phyloP scores from a whole-genome alignment of 1,140 invertebrate genomes.

The Heterodera carotae region DNA sequence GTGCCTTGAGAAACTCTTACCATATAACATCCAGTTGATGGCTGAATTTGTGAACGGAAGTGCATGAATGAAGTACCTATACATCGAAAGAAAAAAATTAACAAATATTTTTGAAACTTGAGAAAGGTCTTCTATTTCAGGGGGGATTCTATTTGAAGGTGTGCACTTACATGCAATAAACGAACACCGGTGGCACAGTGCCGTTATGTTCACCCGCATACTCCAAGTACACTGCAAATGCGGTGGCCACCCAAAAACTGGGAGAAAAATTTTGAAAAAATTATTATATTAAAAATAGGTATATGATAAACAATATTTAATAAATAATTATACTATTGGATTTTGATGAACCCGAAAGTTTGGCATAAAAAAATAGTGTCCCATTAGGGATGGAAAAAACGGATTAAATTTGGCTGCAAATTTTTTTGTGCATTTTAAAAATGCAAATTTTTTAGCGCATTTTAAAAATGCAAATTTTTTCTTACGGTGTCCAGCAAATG shows the following conservation, averaged over 20 bases:
- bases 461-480: slow-evolving; percentile 36
- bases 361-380: too few species aligned
- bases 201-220: slow-evolving; percentile 58
- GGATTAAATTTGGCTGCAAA: too few species aligned
- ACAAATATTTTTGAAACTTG: slow-evolving; percentile 7
- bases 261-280: neutral
- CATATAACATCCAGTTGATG: slow-evolving; percentile 65
- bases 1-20: slow-evolving; percentile 35
- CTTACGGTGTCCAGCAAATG: slow-evolving; percentile 62
- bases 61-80: slow-evolving; percentile 62
- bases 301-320: too few species aligned
- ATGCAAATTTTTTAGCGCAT: neutral
- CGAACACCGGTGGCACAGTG: slow-evolving; percentile 61
- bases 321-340: too few species aligned
- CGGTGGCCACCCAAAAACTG: slow-evolving; percentile 56
- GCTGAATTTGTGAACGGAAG: slow-evolving; percentile 65
- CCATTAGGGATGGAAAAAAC: too few species aligned
- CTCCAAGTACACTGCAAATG: slow-evolving; percentile 61
- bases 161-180: slow-evolving; percentile 57
- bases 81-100: slow-evolving; percentile 38
- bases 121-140: neutral
- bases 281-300: too few species aligned
- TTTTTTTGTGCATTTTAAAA: too few species aligned
- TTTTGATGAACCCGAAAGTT: too few species aligned
- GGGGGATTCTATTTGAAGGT: too few species aligned